Conservation (phyloP, 2,113 vertebrate genomes). For the Aepyceros melampus region DNA sequence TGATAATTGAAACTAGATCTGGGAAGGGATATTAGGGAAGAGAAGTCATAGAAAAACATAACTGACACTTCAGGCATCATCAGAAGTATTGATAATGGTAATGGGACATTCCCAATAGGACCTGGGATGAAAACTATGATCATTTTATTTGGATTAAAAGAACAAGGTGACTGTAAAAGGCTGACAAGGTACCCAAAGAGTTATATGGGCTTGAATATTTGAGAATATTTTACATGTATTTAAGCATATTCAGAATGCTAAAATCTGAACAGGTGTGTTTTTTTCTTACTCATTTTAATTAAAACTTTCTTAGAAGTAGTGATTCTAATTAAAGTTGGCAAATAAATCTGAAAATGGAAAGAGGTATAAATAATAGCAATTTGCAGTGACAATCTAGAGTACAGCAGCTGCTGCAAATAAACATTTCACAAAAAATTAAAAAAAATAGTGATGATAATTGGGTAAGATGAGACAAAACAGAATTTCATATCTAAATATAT, state of each 20-base stretch:
- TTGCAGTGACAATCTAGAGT: background rate
- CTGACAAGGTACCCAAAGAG: background rate
- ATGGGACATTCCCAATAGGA: background rate
- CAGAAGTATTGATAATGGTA: background rate
- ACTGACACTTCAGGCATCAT: background rate
- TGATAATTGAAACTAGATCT: background rate
- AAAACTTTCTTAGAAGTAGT: background rate
- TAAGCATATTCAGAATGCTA: background rate
- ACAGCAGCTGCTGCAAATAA: background rate
- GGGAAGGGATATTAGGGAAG: background rate
- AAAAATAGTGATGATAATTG: background rate
- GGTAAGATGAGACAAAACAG: background rate
- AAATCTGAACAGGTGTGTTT: background rate
- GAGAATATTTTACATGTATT: background rate
- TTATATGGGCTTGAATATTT: background rate
- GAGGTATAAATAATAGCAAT: background rate
- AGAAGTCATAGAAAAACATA: background rate
- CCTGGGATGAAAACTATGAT: rapidly evolving
- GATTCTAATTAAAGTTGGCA: background rate
- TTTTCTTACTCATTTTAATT: background rate
- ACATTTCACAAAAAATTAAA: background rate
- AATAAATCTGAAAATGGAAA: background rate
- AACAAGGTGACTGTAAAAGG: background rate
- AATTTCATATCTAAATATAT: background rate
- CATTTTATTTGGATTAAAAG: background rate